Evolutionary conservation across 92 coral and sea anemone genomes (phyloP), one percentile per base, ranked within the genome.

Genomic region (Parazoanthus atlanticus): DNA sequence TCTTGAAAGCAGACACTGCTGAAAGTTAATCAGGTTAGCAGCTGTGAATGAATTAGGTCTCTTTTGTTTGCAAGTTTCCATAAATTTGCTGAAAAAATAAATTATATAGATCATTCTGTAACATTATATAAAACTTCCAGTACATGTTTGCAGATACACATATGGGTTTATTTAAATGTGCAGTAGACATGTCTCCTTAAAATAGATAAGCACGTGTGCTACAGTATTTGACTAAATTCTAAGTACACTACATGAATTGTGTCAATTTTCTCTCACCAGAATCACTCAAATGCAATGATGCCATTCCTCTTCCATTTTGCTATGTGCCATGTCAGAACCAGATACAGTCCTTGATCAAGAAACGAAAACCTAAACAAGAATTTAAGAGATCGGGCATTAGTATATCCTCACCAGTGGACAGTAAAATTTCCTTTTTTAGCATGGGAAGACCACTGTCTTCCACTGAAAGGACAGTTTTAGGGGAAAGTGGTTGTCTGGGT

Each of bases 261-360:
- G 15, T 71, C 28, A 2, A 28, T 71, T 69, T 84, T 84, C n/a
- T 46, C 65, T 84, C 66, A 41, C 36, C 67, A 76, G 85, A 65
- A 58, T 80, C 38, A 6, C 77, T 88, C 36, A 72, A 67, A 67
- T 66, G 46, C 38, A 76, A 43, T 56, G 36, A 32, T 16, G 67
- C 28, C 11, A 30, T 97, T 6, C 99, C 99, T 13, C 80, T 86
- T 43, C 94, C 99, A 34, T 97, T 97, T 75, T 93, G 97, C 80
- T 97, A 97, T 78, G 96, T 97, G 31, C 99, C 99, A 17, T 94
- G 89, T 19, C 90, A 90, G 81, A 88, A 85, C 72, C 99, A 97
- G 84, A 86, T 95, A 79, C 91, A 91, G 40, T 91, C 93, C 5
- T 89, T 94, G 40, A 89, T 80, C 54, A 79, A 83, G 82, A 74